Evolutionary conservation across 2,888 invertebrate genomes (phyloP).

Genomic region (Caenorhabditis sinica): DNA sequence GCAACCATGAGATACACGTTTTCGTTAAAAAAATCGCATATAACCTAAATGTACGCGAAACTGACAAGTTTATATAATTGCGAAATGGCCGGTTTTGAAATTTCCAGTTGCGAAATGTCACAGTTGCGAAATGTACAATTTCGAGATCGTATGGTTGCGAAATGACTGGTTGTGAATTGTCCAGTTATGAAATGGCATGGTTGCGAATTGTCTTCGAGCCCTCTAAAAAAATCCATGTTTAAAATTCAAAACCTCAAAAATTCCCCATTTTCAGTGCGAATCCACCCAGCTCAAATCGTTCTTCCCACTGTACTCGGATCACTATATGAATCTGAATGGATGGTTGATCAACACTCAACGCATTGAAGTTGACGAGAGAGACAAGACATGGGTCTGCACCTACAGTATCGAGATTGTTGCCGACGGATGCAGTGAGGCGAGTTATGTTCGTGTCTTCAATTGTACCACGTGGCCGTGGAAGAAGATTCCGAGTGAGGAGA

Average conservation of each 20-base stretch:
- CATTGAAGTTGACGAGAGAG: slow-evolving; percentile 23
- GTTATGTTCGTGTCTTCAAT: slow-evolving; percentile 22
- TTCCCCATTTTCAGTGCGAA: slow-evolving; percentile 35
- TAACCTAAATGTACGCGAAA: no score
- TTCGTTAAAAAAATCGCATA: no score
- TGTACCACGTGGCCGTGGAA: slow-evolving; percentile 49
- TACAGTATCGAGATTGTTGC: slow-evolving; percentile 40
- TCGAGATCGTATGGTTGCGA: no score
- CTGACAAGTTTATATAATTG: no score
- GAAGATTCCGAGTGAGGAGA: slow-evolving; percentile 46
- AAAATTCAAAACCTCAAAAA: neutral
- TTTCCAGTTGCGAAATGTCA: no score
- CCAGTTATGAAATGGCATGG: no score
- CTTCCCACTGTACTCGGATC: slow-evolving; percentile 37
- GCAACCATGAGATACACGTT: no score
- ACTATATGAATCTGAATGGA: slow-evolving; percentile 43
- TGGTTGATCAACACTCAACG: slow-evolving; percentile 40
- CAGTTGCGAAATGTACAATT: no score
- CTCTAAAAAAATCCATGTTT: no score
- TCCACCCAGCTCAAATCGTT: slow-evolving; percentile 8
- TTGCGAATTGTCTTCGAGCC: no score
- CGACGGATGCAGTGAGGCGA: slow-evolving; percentile 36
- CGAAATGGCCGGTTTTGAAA: neutral
- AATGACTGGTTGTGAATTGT: no score
- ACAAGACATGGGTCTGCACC: slow-evolving; percentile 22